Evolutionary conservation across 1,140 invertebrate genomes (phyloP), one percentile per base, ranked within the genome.

Genomic region (Zeugodacus cucurbitae): DNA sequence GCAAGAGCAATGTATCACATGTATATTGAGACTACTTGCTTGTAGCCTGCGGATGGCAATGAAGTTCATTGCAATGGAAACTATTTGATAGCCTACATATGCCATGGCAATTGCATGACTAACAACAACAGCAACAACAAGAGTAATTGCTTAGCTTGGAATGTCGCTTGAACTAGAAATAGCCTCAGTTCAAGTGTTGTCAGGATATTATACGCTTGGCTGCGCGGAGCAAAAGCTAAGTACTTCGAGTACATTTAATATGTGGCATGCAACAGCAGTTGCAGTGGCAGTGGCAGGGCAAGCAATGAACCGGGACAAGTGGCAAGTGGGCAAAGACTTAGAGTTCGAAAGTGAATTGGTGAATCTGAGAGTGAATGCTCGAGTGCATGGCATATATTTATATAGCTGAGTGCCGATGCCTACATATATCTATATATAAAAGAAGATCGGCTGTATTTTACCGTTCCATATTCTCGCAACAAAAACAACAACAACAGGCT

Each of bases 151-250:
- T 82, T 82, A 48, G 41, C 22, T n/a, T 82, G 5, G 41, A 82
- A 22, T 48, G 17, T 44, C 74, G 37, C 44, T 22, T 22, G 17
- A n/a, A n/a, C 22, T 11, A n/a, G 74, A 41, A 82, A 82, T 48
- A 48, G 74, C 74, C 41, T 48, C n/a, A 54, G 41, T 22, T 22
- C 20, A 48, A 48, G 41, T 37, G 74, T 8, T 44, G 74, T 82
- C n/a, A 82, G 74, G 41, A 48, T 41, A 82, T 82, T 82, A 48
- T 26, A 82, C 74, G 41, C 74, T 82, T 82, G 41, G n/a, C 44
- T 48, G 44, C 37, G 41, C 74, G n/a, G 29, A n/a, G 74, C 37
- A 82, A 14, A 48, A 48, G 74, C 74, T 26, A 48, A 82, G 22
- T 41, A 48, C 8, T 54, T 4, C 17, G 17, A 3, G 17, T 29